Conservation (phyloP, 2,797 vertebrate species). For the Coregonus ussuriensis region DNA sequence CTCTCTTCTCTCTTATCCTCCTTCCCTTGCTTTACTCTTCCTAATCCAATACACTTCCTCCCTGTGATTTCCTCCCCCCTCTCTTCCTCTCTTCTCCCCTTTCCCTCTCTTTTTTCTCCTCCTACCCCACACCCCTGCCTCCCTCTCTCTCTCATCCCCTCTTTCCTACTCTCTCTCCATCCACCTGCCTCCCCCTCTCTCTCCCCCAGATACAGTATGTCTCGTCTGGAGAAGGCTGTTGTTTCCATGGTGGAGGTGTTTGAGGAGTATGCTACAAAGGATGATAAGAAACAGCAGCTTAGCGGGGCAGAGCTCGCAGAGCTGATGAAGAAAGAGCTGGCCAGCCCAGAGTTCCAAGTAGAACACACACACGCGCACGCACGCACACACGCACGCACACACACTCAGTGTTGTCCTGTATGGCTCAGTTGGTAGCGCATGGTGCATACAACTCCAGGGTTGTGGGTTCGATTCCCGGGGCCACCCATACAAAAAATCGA, state of each 20-base stretch:
- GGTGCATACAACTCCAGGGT: too few species aligned
- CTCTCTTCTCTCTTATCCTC: too few species aligned
- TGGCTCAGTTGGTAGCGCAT: too few species aligned
- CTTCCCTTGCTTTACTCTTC: too few species aligned
- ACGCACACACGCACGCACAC: neutral
- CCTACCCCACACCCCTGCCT: neutral
- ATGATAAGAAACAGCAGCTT: conserved; percentile 59
- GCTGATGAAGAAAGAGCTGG: conserved; percentile 62
- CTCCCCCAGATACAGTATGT: conserved; percentile 54
- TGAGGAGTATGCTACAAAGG: conserved; percentile 59
- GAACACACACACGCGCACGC: conserved; percentile 13
- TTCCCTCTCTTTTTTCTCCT: too few species aligned
- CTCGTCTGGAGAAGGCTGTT: conserved; percentile 68
- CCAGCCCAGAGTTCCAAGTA: conserved; percentile 63
- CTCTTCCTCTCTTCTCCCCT: too few species aligned
- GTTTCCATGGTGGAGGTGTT: conserved; percentile 69
- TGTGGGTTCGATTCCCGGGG: too few species aligned
- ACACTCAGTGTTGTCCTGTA: too few species aligned
- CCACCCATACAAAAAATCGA: too few species aligned
- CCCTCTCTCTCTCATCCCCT: neutral
- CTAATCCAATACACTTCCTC: too few species aligned
- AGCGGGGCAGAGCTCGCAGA: conserved; percentile 56
- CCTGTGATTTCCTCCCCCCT: too few species aligned
- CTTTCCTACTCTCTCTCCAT: neutral
- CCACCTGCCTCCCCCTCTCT: neutral